Conservation (phyloP, 2,888 invertebrate species). For the Bellardia pandia region DNA sequence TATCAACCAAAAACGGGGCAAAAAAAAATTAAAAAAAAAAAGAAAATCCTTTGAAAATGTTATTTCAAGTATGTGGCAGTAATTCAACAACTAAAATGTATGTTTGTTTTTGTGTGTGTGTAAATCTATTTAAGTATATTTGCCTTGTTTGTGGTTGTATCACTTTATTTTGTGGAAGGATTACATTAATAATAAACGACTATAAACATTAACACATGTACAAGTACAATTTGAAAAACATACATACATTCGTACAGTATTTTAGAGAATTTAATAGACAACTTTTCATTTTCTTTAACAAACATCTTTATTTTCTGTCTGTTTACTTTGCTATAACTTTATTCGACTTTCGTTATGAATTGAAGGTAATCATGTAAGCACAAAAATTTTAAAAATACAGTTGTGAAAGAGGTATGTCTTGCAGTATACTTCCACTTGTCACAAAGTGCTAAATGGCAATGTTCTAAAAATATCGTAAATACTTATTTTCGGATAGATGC, state of each 20-base stretch:
- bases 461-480: too few species aligned
- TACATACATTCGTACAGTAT: slow-evolving; percentile 16
- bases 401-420: too few species aligned
- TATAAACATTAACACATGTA: slow-evolving; percentile 11
- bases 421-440: too few species aligned
- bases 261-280: too few species aligned
- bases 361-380: too few species aligned
- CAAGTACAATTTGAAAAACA: neutral
- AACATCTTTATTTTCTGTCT: too few species aligned
- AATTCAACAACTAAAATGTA: slow-evolving; percentile 53
- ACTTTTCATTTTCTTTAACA: too few species aligned
- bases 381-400: too few species aligned
- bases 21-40: neutral
- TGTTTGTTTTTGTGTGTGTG: slow-evolving; percentile 65
- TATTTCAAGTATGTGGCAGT: slow-evolving; percentile 72
- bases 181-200: slow-evolving; percentile 78
- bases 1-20: slow-evolving; percentile 66
- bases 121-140: slow-evolving; percentile 79
- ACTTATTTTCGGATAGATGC: too few species aligned
- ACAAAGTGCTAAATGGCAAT: too few species aligned
- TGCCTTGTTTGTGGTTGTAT: slow-evolving; percentile 81
- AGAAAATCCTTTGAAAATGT: slow-evolving; percentile 72
- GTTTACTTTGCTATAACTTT: too few species aligned
- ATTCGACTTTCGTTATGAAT: too few species aligned
- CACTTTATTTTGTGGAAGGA: slow-evolving; percentile 83